Conservation (phyloP, 2,113 vertebrate species). For the Halichoerus grypus region DNA sequence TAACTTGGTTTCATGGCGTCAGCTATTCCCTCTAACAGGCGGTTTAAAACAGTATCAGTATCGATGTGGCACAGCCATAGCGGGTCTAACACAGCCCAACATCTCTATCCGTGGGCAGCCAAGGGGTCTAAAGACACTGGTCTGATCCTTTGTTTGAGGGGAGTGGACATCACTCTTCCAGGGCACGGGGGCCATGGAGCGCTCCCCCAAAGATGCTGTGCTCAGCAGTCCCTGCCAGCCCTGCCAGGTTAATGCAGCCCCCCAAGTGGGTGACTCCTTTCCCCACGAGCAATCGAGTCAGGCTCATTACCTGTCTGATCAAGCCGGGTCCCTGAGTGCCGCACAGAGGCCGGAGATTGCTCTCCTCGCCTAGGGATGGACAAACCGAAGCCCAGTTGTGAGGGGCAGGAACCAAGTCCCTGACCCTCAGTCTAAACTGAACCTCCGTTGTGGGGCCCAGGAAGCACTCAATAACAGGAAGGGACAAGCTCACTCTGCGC, state of each 20-base stretch:
- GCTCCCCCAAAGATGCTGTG: not conserved
- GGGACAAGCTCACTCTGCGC: not conserved
- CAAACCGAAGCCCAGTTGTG: not conserved
- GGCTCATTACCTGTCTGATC: slow-evolving; percentile 15
- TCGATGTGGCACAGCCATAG: not conserved
- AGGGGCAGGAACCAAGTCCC: not conserved
- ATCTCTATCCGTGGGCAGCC: not conserved
- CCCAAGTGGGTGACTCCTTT: not conserved
- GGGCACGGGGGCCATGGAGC: not conserved
- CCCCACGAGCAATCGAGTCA: not conserved
- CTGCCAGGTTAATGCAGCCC: not conserved
- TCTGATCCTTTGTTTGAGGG: not conserved
- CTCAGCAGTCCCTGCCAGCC: not conserved
- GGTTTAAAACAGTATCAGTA: slow-evolving; percentile 14
- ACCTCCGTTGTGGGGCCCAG: not conserved
- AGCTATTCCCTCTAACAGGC: not conserved
- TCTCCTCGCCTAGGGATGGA: not conserved
- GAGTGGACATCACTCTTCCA: slow-evolving; percentile 24
- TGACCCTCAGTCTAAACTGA: not conserved
- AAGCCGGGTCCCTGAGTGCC: not conserved
- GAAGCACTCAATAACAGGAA: not conserved
- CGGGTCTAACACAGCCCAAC: not conserved
- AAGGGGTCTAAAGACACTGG: not conserved
- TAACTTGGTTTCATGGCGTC: not conserved
- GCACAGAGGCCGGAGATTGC: not conserved